These are phyloP conservation scores for Genyomyrus donnyi DNA, from an alignment of 2,113 vertebrate genomes.

Conservation along the genomic window DNA sequence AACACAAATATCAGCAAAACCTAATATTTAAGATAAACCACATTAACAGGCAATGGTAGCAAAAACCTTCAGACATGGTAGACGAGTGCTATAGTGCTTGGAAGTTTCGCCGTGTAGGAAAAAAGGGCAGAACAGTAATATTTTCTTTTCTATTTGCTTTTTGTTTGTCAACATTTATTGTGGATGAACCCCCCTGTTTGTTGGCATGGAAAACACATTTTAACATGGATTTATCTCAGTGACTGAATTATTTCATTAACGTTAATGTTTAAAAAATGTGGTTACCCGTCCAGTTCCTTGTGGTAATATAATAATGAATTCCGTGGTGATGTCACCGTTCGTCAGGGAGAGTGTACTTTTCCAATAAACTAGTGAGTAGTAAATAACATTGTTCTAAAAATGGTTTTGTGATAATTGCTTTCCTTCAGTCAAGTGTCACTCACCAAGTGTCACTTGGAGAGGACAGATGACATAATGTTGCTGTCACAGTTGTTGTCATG, in stretches of 20 bases:
- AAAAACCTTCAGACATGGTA: neutral
- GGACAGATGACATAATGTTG: neutral
- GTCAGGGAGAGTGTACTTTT: neutral
- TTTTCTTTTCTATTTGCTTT: neutral
- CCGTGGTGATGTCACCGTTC: neutral
- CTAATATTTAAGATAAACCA: neutral
- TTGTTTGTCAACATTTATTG: neutral
- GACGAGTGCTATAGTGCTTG: neutral
- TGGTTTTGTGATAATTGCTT: neutral
- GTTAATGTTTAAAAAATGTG: neutral
- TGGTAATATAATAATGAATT: neutral
- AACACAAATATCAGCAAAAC: neutral
- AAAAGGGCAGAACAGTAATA: neutral
- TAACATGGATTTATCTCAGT: neutral
- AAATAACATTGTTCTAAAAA: neutral
- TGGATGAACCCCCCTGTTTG: neutral
- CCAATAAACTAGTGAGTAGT: conserved; percentile 4
- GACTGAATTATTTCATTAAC: neutral
- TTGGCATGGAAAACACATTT: neutral
- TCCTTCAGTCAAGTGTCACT: neutral
- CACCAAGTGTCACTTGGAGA: too few relatives aligned
- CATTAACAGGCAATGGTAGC: neutral
- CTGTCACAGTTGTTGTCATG: conserved; percentile 3
- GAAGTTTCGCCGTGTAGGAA: neutral
- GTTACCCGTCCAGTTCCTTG: neutral